A percentile compares a stretch with the other conserved stretches of the same genome.
phyloP scores from a whole-genome alignment of 1,140 invertebrate species.

The Drosophila busckii region DNA sequence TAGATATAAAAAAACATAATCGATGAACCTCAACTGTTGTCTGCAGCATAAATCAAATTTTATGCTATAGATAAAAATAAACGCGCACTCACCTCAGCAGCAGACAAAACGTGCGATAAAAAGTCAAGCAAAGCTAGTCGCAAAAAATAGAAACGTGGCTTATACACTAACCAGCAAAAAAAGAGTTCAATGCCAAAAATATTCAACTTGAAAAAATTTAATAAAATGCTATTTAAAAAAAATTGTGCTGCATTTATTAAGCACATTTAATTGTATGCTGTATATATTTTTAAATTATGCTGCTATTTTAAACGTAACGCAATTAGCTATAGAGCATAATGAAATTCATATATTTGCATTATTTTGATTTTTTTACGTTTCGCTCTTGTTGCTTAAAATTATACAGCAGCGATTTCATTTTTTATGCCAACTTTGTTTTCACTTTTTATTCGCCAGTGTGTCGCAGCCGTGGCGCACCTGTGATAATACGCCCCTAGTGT shows the following conservation, averaged over 20 bases:
- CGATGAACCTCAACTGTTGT: constrained; percentile 28
- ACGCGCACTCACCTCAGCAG: constrained; percentile 40
- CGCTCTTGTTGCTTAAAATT: constrained; percentile 3
- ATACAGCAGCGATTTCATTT: constrained; percentile 34
- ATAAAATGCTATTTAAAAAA: too few relatives aligned
- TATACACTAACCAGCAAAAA: too few relatives aligned
- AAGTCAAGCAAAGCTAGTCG: not conserved
- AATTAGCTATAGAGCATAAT: constrained; percentile 3
- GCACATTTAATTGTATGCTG: too few relatives aligned
- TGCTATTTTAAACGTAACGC: not conserved
- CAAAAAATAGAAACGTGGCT: constrained; percentile 27
- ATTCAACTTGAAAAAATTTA: too few relatives aligned
- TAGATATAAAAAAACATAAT: constrained; percentile 16
- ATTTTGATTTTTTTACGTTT: not conserved
- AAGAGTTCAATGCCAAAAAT: too few relatives aligned
- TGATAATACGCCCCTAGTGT: too few relatives aligned
- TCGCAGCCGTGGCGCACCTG: constrained; percentile 13
- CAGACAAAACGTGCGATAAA: constrained; percentile 9
- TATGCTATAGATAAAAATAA: constrained; percentile 45
- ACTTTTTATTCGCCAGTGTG: not conserved
- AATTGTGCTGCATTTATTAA: too few relatives aligned
- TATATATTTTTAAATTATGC: too few relatives aligned
- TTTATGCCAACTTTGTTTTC: constrained; percentile 16
- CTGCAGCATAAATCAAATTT: constrained; percentile 62
- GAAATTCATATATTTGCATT: constrained; percentile 2